These are phyloP conservation scores for Trididemnum miniatum DNA, from an alignment of 23 tunicate species.

Conservation along the genomic window DNA sequence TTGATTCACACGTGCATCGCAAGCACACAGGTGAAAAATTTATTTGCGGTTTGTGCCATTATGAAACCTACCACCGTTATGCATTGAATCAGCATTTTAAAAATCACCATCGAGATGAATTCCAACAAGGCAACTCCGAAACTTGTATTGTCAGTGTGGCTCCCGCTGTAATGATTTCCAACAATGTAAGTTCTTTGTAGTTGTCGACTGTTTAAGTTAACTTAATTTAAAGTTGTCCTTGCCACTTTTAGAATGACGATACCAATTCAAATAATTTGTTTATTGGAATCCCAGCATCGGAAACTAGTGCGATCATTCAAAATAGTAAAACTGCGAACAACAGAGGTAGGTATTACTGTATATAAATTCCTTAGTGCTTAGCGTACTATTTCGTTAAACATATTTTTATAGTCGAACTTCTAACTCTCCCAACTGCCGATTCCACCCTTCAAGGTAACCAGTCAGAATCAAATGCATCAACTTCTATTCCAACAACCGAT, in stretches of 20 bases:
- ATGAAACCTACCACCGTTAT: constrained; percentile 72
- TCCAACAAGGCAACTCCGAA: neutral
- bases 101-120: constrained; percentile 45
- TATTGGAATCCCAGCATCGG: neutral
- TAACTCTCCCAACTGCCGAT: no score
- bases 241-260: neutral
- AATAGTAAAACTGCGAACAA: no score
- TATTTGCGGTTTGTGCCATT: constrained; percentile 83
- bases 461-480: no score
- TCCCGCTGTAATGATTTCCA: neutral
- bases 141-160: neutral
- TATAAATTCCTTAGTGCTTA: no score
- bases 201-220: neutral
- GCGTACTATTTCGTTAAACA: no score
- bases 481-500: no score
- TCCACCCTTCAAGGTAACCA: no score
- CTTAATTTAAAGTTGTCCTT: neutral
- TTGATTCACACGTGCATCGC: constrained; percentile 78
- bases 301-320: no score
- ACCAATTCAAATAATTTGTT: no score
- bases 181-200: neutral
- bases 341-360: no score
- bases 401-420: no score
- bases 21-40: constrained; percentile 95
- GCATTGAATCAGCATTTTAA: constrained; percentile 89